Conservation (phyloP, 1,140 invertebrate species). For the Drosophila orena region DNA sequence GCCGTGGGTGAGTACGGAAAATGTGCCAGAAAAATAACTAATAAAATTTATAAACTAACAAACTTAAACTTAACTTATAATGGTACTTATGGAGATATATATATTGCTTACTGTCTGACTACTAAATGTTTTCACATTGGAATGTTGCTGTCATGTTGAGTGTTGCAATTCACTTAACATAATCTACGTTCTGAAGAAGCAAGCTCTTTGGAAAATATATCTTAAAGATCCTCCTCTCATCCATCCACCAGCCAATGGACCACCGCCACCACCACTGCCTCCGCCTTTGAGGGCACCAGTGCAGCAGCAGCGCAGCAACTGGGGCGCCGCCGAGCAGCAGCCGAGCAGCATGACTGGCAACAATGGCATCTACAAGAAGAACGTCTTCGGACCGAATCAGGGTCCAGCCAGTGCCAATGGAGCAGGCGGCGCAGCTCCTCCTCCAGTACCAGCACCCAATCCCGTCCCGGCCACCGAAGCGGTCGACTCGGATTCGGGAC, state of each 20-base stretch:
- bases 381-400: conserved; percentile 28
- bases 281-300: conserved; percentile 85
- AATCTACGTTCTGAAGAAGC: too few species aligned
- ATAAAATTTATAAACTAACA: neutral
- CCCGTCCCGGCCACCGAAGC: conserved; percentile 36
- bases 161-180: neutral
- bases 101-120: too few species aligned
- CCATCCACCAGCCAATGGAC: conserved; percentile 80
- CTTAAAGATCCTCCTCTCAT: neutral
- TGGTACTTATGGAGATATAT: too few species aligned
- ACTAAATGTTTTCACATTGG: too few species aligned
- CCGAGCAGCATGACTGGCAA: conserved; percentile 30
- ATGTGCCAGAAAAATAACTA: neutral
- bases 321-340: conserved; percentile 24
- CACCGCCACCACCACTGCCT: conserved; percentile 88
- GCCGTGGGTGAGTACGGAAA: conserved; percentile 62
- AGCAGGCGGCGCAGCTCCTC: conserved; percentile 9
- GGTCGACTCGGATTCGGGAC: conserved; percentile 81
- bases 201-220: too few species aligned
- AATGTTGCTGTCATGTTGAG: neutral
- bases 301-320: conserved; percentile 59
- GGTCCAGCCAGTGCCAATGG: neutral
- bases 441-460: conserved; percentile 10
- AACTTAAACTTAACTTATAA: too few species aligned
- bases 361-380: conserved; percentile 59